Conservation (phyloP, 2,113 vertebrate species). For the Ptilorrhoa leucosticta region DNA sequence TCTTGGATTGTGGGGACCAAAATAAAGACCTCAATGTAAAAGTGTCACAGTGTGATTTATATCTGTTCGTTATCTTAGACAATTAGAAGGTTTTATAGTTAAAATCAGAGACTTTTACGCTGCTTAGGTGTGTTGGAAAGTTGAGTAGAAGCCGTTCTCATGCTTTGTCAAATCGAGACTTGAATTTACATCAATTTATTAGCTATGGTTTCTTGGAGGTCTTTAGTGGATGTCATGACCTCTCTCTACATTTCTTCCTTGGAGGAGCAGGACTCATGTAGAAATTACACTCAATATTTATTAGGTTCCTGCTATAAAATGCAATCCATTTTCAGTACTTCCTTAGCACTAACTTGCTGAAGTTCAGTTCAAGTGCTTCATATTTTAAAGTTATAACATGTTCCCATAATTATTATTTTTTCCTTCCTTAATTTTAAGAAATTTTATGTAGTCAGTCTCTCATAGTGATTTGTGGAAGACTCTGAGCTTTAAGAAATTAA, state of each 20-base stretch:
- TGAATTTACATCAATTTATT: neutral
- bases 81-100: neutral
- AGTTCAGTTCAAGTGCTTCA: neutral
- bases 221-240: neutral
- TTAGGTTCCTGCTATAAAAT: neutral
- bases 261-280: neutral
- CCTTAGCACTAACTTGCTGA: neutral
- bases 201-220: neutral
- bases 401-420: neutral
- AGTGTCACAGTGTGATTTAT: neutral
- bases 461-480: neutral
- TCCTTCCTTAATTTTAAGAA: neutral
- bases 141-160: neutral
- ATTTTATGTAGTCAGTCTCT: neutral
- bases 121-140: neutral
- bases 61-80: neutral
- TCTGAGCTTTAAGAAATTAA: neutral
- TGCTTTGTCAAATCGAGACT: neutral
- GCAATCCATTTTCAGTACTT: neutral
- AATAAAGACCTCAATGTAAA: neutral
- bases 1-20: neutral
- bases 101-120: fast-evolving
- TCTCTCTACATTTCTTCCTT: neutral
- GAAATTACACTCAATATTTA: neutral
- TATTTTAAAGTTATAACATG: neutral